A percentile compares a stretch with the other conserved stretches of the same genome.
Conservation (phyloP, 30 jellyfish, hydroid and myxozoan species). For the Aurelia aurita region DNA sequence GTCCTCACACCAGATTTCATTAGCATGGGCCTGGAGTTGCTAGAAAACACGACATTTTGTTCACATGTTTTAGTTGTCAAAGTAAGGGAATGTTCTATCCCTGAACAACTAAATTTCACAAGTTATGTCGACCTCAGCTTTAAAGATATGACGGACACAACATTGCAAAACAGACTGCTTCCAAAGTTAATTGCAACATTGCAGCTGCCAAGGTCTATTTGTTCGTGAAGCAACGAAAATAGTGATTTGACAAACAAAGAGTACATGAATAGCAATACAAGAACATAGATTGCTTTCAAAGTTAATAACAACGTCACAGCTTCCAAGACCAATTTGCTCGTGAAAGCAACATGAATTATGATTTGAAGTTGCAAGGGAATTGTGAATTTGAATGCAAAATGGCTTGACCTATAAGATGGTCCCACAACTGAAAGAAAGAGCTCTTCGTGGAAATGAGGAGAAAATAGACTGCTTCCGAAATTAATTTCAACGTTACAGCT, state of each 20-base stretch:
- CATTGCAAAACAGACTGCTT: slow-evolving; percentile 44
- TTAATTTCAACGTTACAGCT: slow-evolving; percentile 32
- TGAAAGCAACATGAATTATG: too few species aligned
- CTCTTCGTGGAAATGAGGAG: too few species aligned
- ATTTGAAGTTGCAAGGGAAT: too few species aligned
- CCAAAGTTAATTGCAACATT: slow-evolving; percentile 45
- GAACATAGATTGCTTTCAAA: slow-evolving; percentile 52
- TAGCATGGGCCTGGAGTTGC: background rate
- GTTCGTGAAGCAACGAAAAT: slow-evolving; percentile 53
- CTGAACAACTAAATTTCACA: slow-evolving; percentile 38
- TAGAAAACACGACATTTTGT: background rate
- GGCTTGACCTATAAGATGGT: too few species aligned
- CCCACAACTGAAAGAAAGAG: too few species aligned
- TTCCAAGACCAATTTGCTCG: slow-evolving; percentile 40
- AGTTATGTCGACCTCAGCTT: slow-evolving; percentile 55
- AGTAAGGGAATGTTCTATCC: slow-evolving; percentile 25
- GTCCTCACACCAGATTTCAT: slow-evolving; percentile 59
- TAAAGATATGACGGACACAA: slow-evolving; percentile 34
- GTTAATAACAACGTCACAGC: slow-evolving; percentile 33
- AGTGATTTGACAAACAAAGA: too few species aligned
- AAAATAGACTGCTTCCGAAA: slow-evolving; percentile 26
- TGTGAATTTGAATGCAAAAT: too few species aligned
- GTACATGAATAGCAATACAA: too few species aligned
- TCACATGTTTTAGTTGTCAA: slow-evolving; percentile 8
- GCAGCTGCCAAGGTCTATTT: slow-evolving; percentile 50